Evolutionary conservation across 1,140 invertebrate species (phyloP), one percentile per base, ranked within the genome.

Genomic region (Saccostrea cuccullata): DNA sequence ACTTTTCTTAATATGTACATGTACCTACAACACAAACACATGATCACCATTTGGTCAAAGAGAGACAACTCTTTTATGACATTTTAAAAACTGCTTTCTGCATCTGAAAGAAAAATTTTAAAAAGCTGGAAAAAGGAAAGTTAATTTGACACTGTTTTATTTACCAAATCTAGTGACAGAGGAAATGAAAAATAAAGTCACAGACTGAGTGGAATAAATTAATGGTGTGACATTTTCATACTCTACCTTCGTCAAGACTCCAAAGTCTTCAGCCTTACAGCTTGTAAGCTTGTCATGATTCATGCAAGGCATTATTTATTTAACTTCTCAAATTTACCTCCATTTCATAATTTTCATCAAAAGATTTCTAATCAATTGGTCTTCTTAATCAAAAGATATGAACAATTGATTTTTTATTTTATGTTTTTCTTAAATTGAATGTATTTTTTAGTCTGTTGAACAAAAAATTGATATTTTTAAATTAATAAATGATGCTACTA

Each of bases 1-100:
- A 95, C 96, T 97, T 92, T 93, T 94, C 89, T 92, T 91, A 36
- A 77, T 77, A 77, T 77, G 70, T 13, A 77, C 70, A 77, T 77
- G 70, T 13, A 77, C 70, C 70, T 77, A 77, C 30, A 77, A 77
- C 23, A 77, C 70, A 77, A 36, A 36, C 11, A 36, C 2, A 77
- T 77, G 13, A 77, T 11, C 15, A 36, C 30, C 23, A 77, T 6
- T 3, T 30, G 26, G 17, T 30, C 23, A 12, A 77, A 77, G 70
- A 77, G 23, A 77, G 70, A 17, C 30, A 77, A 77, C 70, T 30
- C 23, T 36, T 26, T 12, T 5, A 20, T n/a, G 58, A n/a, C 58
- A 20, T 64, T 36, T 36, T 36, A 36, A 64, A n/a, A n/a, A 20
- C 58, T 64, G 58, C 58, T 64, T 20, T 64, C 15, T 6, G 17